phyloP scores from a whole-genome alignment of 1,140 invertebrate genomes.

The Homalodisca vitripennis region DNA sequence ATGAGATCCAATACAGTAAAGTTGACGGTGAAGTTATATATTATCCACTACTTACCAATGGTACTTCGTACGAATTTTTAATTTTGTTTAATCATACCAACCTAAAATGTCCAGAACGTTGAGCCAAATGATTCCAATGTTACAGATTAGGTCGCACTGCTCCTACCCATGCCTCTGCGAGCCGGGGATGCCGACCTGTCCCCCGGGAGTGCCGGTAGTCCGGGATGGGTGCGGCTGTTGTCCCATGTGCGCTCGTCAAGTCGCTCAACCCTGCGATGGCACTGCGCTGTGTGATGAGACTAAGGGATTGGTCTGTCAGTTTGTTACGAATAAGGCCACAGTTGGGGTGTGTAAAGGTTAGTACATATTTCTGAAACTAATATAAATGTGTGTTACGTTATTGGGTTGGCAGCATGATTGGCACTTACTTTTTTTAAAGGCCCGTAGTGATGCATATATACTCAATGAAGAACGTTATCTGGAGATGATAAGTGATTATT shows the following conservation, averaged over 20 bases:
- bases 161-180: constrained; percentile 46
- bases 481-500: too few species aligned
- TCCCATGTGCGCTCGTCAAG: constrained; percentile 51
- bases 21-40: too few species aligned
- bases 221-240: constrained; percentile 55
- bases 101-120: too few species aligned
- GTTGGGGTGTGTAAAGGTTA: constrained; percentile 48
- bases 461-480: too few species aligned
- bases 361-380: neutral
- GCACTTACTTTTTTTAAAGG: neutral
- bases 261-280: constrained; percentile 50
- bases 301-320: constrained; percentile 48
- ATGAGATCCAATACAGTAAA: too few species aligned
- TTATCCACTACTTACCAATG: neutral
- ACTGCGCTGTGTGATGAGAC: constrained; percentile 47
- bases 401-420: too few species aligned
- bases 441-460: neutral
- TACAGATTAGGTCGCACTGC: constrained; percentile 35
- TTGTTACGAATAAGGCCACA: constrained; percentile 39
- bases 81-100: neutral
- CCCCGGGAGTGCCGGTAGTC: constrained; percentile 47
- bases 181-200: constrained; percentile 38
- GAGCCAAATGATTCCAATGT: too few species aligned
- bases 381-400: neutral
- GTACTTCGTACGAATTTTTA: neutral